Evolutionary conservation across 2,888 invertebrate species (phyloP).

Genomic region (Noctua comes): DNA sequence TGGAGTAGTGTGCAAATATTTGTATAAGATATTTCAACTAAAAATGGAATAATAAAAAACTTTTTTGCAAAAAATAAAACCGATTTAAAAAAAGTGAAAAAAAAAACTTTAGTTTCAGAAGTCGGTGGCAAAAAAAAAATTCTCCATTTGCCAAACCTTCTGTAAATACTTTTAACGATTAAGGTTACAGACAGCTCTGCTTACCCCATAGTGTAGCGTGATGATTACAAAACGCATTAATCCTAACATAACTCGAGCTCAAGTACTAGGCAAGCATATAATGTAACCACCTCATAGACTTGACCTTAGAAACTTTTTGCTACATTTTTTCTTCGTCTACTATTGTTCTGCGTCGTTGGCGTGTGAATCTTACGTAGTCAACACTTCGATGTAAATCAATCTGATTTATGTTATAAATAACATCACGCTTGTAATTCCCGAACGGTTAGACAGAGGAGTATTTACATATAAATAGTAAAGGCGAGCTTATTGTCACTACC

Average conservation of each 20-base stretch:
- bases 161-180: no score
- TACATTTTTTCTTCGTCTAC: conserved; percentile 56
- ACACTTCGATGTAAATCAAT: conserved; percentile 39
- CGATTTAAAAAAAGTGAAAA: no score
- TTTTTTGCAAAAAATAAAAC: no score
- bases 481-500: background rate
- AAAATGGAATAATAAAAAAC: no score
- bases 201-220: background rate
- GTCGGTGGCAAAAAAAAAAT: no score
- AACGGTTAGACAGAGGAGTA: background rate
- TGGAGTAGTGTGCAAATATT: no score
- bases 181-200: no score
- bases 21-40: no score
- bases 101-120: no score
- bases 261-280: conserved; percentile 29
- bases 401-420: conserved; percentile 9
- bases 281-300: conserved; percentile 19
- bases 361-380: conserved; percentile 59
- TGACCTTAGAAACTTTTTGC: conserved; percentile 60
- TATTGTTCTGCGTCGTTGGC: conserved; percentile 55
- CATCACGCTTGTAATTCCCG: background rate
- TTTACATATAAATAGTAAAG: background rate
- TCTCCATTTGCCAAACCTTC: no score
- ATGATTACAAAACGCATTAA: conserved; percentile 10
- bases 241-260: conserved; percentile 3